These are phyloP conservation scores for Calcarius lapponicus DNA, from an alignment of 2,797 vertebrate genomes.

Conservation along the genomic window DNA sequence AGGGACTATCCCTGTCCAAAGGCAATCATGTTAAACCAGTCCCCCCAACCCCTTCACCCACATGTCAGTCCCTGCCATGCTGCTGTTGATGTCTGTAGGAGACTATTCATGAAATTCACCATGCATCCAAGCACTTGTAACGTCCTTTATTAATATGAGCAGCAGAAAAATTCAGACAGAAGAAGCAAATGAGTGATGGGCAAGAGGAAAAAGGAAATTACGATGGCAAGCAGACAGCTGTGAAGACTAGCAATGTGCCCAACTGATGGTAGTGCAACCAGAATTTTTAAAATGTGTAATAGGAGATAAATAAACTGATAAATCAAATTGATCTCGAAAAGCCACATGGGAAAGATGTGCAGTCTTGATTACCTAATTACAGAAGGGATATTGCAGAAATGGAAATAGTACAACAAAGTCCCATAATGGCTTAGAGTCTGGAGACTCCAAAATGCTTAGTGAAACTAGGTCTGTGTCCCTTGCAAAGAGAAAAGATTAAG, in stretches of 20 bases:
- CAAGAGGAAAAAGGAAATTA: conserved; percentile 46
- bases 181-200: not conserved
- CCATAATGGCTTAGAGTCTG: conserved; percentile 5
- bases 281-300: not conserved
- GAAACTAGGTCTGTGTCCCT: conserved; percentile 51
- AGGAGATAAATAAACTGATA: conserved; percentile 45
- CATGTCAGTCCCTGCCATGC: not conserved
- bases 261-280: not conserved
- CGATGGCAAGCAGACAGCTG: not conserved
- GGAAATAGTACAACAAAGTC: conserved; percentile 43
- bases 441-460: conserved; percentile 23
- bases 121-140: not conserved
- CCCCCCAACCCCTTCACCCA: not conserved
- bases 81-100: not conserved
- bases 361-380: conserved; percentile 57
- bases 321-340: conserved; percentile 32
- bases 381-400: conserved; percentile 36
- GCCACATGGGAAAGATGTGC: conserved; percentile 14
- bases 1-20: not conserved
- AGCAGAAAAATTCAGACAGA: conserved; percentile 20
- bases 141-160: not conserved
- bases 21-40: not conserved
- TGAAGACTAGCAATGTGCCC: not conserved
- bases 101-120: not conserved
- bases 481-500: conserved; percentile 47